A percentile compares a stretch with the other conserved stretches of the same genome.
These are phyloP conservation scores for Lagopus leucura DNA, from an alignment of 2,113 vertebrate genomes.

Conservation along the genomic window DNA sequence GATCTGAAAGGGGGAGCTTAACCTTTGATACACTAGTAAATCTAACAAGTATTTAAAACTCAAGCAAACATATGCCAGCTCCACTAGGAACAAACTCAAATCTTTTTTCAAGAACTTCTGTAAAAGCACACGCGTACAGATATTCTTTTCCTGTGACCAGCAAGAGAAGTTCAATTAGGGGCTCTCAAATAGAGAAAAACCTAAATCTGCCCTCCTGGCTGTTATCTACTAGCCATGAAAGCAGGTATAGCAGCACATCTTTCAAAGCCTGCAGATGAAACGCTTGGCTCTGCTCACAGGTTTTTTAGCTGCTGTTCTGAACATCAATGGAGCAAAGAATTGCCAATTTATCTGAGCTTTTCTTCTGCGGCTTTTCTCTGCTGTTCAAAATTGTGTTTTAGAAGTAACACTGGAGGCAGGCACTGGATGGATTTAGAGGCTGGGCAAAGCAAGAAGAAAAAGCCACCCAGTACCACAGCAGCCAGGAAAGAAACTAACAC, in stretches of 20 bases:
- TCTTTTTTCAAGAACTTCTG: slow-evolving; percentile 10
- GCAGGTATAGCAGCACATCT: neutral
- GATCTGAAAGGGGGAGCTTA: slow-evolving; percentile 61
- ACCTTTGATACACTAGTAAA: slow-evolving; percentile 70
- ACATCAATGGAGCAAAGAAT: slow-evolving; percentile 11
- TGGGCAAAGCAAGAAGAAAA: slow-evolving; percentile 4
- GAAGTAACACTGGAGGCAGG: slow-evolving; percentile 40
- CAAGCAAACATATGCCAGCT: neutral
- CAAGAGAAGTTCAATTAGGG: slow-evolving; percentile 15
- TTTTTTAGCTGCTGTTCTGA: slow-evolving; percentile 17
- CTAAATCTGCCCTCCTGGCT: neutral
- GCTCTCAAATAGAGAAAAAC: slow-evolving; percentile 7
- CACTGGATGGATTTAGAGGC: neutral
- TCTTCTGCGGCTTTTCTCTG: slow-evolving; percentile 10
- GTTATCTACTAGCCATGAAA: slow-evolving; percentile 9
- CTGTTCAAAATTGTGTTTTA: neutral
- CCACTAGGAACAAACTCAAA: slow-evolving; percentile 9
- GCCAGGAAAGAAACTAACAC: neutral
- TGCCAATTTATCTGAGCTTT: slow-evolving; percentile 36
- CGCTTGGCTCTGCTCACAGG: neutral
- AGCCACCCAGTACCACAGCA: neutral
- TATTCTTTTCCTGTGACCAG: neutral
- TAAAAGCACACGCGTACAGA: neutral
- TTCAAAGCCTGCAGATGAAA: slow-evolving; percentile 42
- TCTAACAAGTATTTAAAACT: slow-evolving; percentile 50